Percentiles rank a stretch among this genome's conserved stretches.
These are phyloP conservation scores for Montipora cactus DNA, from an alignment of 64 coral and sea anemone species.

Conservation along the genomic window DNA sequence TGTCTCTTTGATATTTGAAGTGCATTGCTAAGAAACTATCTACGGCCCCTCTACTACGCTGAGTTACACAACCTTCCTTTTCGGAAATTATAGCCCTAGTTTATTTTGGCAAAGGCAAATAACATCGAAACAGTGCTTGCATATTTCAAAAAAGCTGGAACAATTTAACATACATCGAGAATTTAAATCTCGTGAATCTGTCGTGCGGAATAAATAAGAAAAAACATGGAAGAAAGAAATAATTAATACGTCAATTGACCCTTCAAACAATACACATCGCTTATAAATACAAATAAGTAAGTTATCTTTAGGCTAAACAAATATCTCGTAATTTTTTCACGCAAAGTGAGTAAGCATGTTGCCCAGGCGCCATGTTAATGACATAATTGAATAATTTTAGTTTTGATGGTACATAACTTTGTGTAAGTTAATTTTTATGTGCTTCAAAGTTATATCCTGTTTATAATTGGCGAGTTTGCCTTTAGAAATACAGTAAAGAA, in stretches of 20 bases:
- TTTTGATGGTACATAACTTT: background rate
- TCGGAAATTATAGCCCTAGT: background rate
- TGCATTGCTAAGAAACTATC: background rate
- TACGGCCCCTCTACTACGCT: background rate
- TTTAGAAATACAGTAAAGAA: background rate
- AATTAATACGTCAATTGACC: background rate
- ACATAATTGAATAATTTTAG: background rate
- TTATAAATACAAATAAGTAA: conserved; percentile 38
- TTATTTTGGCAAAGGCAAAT: no score
- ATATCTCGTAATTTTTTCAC: background rate
- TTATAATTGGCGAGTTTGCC: background rate
- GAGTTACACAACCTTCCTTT: background rate
- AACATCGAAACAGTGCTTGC: background rate
- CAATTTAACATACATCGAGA: no score
- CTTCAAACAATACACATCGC: background rate
- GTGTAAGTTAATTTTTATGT: background rate
- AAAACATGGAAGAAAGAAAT: background rate
- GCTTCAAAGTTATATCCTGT: background rate
- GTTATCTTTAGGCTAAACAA: conserved; percentile 47
- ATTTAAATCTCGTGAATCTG: background rate
- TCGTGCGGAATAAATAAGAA: background rate
- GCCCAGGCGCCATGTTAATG: background rate
- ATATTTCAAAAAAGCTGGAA: background rate
- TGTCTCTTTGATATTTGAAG: background rate
- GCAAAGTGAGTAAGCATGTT: background rate